Percentiles rank a stretch among this genome's conserved stretches.
These are phyloP conservation scores for Achlya flavicornis DNA, from an alignment of 2,888 invertebrate genomes.

Conservation along the genomic window DNA sequence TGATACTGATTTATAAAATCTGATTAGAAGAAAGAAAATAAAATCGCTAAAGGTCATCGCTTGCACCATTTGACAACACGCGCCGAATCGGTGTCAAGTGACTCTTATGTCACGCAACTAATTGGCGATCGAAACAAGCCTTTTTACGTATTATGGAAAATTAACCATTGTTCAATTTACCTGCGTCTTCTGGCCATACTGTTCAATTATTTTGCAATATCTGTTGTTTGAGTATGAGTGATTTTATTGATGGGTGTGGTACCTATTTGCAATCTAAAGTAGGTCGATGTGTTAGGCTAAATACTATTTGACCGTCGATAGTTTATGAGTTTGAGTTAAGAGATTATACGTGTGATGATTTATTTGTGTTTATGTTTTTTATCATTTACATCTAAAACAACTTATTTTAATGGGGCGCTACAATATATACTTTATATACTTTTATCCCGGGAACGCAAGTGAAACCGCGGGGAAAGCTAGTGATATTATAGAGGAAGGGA, in stretches of 20 bases:
- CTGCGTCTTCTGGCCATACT: neutral
- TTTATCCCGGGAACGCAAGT: no score
- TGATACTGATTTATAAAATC: neutral
- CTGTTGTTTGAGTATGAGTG: neutral
- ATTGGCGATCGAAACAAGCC: slow-evolving; percentile 22
- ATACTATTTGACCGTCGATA: no score
- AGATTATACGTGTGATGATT: no score
- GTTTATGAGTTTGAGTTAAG: no score
- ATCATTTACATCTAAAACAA: no score
- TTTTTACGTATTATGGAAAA: slow-evolving; percentile 25
- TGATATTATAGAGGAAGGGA: no score
- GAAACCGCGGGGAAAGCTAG: no score
- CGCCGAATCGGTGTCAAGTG: slow-evolving; percentile 33
- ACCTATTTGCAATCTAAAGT: neutral
- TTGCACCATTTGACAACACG: neutral
- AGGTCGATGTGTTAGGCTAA: no score
- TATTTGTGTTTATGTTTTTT: no score
- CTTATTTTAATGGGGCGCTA: no score
- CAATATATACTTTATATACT: no score
- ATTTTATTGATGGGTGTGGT: neutral
- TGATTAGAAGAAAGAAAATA: neutral
- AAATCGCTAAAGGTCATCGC: neutral
- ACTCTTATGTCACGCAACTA: slow-evolving; percentile 27
- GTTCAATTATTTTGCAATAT: neutral
- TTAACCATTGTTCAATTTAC: slow-evolving; percentile 27